These are phyloP conservation scores for Sapajus apella DNA, from an alignment of 2,113 vertebrate species.

Conservation along the genomic window DNA sequence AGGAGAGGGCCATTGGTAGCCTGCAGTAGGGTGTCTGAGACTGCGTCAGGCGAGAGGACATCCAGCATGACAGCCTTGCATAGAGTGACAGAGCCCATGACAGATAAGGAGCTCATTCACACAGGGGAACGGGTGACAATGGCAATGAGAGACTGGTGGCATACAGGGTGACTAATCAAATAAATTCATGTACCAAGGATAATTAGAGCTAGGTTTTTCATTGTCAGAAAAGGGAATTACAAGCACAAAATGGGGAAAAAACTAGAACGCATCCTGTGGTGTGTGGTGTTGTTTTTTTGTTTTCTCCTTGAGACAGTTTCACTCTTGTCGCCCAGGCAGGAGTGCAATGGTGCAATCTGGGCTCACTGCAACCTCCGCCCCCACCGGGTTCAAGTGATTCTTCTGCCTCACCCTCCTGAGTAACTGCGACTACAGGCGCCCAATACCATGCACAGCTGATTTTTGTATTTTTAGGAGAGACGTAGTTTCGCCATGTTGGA, in stretches of 20 bases:
- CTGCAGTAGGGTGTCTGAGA: background rate
- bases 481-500: background rate
- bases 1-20: background rate
- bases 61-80: too few relatives aligned
- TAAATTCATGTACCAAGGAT: background rate
- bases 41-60: background rate
- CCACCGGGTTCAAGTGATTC: background rate
- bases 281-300: background rate
- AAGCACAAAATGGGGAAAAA: background rate
- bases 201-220: background rate
- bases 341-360: background rate
- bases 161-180: background rate
- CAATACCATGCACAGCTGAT: background rate
- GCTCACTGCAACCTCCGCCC: background rate
- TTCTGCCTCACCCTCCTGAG: background rate
- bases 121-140: background rate
- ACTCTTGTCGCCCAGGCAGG: background rate
- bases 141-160: background rate
- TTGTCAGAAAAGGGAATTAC: background rate
- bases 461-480: background rate
- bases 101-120: background rate
- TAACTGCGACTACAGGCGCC: background rate
- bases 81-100: background rate
- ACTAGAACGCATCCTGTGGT: background rate
- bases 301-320: background rate